phyloP scores from a whole-genome alignment of 2,888 invertebrate species.

The Coleophora deauratella region DNA sequence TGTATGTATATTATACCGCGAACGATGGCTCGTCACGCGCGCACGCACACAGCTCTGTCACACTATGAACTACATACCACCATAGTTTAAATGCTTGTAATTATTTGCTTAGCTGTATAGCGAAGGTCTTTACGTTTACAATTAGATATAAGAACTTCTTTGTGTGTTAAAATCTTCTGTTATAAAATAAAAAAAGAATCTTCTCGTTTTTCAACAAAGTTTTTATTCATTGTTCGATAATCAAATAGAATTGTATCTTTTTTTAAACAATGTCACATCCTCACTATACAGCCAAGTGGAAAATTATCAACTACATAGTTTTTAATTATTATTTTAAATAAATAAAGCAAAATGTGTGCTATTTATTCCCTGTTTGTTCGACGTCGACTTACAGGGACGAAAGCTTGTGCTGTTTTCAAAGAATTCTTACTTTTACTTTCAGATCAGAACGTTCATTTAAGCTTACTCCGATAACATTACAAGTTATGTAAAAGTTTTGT shows the following conservation, averaged over 20 bases:
- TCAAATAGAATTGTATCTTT: too few relatives aligned
- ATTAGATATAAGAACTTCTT: too few relatives aligned
- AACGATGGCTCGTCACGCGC: conserved; percentile 20
- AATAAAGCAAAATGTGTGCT: conserved; percentile 34
- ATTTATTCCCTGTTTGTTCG: conserved; percentile 13
- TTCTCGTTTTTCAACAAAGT: too few relatives aligned
- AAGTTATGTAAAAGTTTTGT: too few relatives aligned
- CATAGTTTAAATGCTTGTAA: conserved; percentile 57
- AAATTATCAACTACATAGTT: conserved; percentile 24
- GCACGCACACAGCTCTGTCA: conserved; percentile 23
- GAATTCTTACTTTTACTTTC: too few relatives aligned
- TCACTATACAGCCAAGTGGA: conserved; percentile 3
- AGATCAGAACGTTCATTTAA: too few relatives aligned
- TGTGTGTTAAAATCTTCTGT: too few relatives aligned
- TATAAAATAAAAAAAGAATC: too few relatives aligned
- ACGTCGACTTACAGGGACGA: conserved; percentile 1
- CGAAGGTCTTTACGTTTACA: too few relatives aligned
- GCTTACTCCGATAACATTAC: too few relatives aligned
- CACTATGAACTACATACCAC: conserved; percentile 35
- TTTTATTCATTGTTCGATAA: too few relatives aligned
- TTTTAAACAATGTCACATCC: not conserved
- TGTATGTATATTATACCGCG: conserved; percentile 13
- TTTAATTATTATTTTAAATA: conserved; percentile 39
- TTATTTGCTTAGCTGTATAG: conserved; percentile 24
- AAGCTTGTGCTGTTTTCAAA: conserved; percentile 7